Evolutionary conservation across 2,113 vertebrate species (phyloP).

Genomic region (Sitta europaea): DNA sequence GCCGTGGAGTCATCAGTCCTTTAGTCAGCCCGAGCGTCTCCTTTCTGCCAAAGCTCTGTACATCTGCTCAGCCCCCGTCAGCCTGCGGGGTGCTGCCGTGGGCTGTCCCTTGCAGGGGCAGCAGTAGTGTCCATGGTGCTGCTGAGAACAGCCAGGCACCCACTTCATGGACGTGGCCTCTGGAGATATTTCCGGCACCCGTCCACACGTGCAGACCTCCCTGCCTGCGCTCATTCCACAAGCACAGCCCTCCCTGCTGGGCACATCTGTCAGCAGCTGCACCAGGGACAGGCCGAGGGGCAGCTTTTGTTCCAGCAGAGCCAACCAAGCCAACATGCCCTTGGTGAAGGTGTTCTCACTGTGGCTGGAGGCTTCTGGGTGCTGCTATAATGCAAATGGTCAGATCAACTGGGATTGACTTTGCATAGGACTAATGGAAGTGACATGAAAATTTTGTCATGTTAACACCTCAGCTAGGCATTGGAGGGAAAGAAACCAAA

Average conservation of each 20-base stretch:
- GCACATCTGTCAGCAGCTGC: neutral
- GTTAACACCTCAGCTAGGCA: neutral
- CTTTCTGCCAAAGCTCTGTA: neutral
- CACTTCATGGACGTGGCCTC: accelerated
- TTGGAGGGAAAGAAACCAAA: neutral
- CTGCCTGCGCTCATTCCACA: neutral
- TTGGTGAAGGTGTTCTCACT: neutral
- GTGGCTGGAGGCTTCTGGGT: neutral
- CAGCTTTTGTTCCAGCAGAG: neutral
- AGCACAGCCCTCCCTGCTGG: neutral
- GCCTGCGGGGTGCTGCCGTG: too few species aligned
- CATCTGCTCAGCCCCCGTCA: accelerated
- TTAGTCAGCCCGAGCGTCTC: neutral
- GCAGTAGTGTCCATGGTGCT: neutral
- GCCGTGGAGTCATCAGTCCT: neutral
- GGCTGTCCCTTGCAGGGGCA: neutral
- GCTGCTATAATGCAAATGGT: neutral
- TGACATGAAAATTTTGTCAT: neutral
- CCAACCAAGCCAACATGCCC: accelerated
- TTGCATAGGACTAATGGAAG: neutral
- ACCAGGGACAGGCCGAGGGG: neutral
- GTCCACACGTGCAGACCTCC: neutral
- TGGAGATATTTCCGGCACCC: neutral
- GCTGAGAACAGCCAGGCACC: neutral
- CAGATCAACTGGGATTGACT: neutral